A percentile compares a stretch with the other conserved stretches of the same genome.
phyloP scores from a whole-genome alignment of 2,888 invertebrate species.

The Acrocera orbiculus region DNA sequence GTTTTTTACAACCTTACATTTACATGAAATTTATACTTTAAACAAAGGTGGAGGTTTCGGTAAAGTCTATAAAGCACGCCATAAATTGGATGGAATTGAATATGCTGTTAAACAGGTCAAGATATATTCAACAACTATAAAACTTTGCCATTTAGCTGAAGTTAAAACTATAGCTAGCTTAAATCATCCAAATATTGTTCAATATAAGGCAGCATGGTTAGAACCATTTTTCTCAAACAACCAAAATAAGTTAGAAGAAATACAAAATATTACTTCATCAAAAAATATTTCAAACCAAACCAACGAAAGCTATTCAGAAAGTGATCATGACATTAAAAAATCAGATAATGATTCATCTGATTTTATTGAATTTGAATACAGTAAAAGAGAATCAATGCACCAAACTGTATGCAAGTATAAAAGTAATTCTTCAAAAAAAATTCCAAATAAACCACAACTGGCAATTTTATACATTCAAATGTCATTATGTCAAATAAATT shows the following conservation, averaged over 20 bases:
- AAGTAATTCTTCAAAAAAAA: constrained; percentile 4
- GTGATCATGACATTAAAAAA: constrained; percentile 24
- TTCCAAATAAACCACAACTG: constrained; percentile 38
- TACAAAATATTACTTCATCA: background rate
- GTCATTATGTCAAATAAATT: constrained; percentile 58
- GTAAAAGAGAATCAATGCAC: constrained; percentile 1
- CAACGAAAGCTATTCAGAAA: background rate
- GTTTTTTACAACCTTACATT: too few relatives aligned
- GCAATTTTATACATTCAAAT: constrained; percentile 68
- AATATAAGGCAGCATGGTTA: constrained; percentile 71
- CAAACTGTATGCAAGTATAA: constrained; percentile 9
- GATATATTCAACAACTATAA: constrained; percentile 44
- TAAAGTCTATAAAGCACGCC: constrained; percentile 52
- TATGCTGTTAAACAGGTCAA: constrained; percentile 67
- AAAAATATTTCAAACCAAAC: constrained; percentile 16
- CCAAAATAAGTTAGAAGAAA: background rate
- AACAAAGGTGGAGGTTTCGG: constrained; percentile 48
- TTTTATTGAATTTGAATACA: constrained; percentile 12
- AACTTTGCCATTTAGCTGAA: constrained; percentile 50
- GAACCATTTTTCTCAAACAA: constrained; percentile 42
- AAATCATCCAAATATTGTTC: constrained; percentile 63
- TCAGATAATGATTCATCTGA: constrained; percentile 20
- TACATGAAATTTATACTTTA: too few relatives aligned
- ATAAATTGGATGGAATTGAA: constrained; percentile 55
- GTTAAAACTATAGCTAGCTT: constrained; percentile 64